Conservation (phyloP, 2,888 invertebrate species). For the Melanostoma scalare region DNA sequence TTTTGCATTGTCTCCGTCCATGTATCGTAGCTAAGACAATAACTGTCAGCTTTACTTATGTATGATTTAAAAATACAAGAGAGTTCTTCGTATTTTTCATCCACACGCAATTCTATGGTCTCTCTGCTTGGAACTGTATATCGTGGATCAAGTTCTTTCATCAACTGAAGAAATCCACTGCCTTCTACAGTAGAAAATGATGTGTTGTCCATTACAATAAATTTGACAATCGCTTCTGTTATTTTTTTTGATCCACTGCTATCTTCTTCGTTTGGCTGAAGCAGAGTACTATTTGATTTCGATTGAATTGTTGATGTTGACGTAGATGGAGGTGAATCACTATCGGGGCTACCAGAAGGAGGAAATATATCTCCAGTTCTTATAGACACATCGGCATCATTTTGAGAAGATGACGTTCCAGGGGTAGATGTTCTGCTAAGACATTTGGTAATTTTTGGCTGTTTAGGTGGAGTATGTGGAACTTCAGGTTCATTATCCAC, state of each 20-base stretch:
- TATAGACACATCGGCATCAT: background rate
- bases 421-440: background rate
- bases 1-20: conserved; percentile 58
- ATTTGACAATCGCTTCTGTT: conserved; percentile 57
- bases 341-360: background rate
- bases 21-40: conserved; percentile 51
- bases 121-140: conserved; percentile 60
- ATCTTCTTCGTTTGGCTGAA: conserved; percentile 38
- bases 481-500: background rate
- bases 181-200: conserved; percentile 51
- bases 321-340: background rate
- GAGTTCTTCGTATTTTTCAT: conserved; percentile 40
- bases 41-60: conserved; percentile 40
- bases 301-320: conserved; percentile 3
- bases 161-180: conserved; percentile 56
- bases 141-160: conserved; percentile 59
- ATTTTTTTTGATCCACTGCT: conserved; percentile 55
- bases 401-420: conserved; percentile 2
- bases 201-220: conserved; percentile 57
- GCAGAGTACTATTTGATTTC: background rate
- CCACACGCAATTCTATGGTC: conserved; percentile 50
- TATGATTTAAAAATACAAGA: conserved; percentile 32
- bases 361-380: background rate
- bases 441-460: background rate
- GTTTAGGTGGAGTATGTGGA: background rate